A percentile compares a stretch with the other conserved stretches of the same genome.
Conservation (phyloP, 2,113 vertebrate species). For the Hypanus sabinus region DNA sequence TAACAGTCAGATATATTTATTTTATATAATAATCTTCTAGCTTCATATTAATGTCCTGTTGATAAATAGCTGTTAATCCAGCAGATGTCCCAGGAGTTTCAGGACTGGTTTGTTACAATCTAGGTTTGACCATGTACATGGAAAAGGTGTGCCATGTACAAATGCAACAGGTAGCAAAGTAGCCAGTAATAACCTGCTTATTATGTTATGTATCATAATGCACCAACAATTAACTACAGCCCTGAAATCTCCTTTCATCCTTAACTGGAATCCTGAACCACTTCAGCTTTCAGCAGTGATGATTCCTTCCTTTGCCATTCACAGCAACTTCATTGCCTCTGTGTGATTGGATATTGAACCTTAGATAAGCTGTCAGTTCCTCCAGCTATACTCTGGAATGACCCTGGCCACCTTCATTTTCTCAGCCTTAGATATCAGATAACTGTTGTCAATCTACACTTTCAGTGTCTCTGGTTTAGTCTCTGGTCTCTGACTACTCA, state of each 20-base stretch:
- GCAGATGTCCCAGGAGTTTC: neutral
- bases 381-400: neutral
- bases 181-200: neutral
- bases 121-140: neutral
- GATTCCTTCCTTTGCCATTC: neutral
- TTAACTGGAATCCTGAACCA: neutral
- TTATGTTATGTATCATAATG: neutral
- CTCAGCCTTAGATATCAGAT: neutral
- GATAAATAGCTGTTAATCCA: neutral
- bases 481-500: neutral
- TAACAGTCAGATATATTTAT: neutral
- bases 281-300: neutral
- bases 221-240: neutral
- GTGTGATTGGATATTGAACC: neutral
- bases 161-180: neutral
- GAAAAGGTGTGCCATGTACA: neutral
- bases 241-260: neutral
- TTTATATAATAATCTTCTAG: neutral
- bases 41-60: neutral
- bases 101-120: neutral
- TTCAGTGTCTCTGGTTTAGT: neutral
- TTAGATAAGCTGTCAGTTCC: neutral
- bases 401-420: neutral
- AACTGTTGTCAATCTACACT: neutral
- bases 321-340: neutral